Conservation (phyloP, 2,888 invertebrate species). For the Diabrotica balteata region DNA sequence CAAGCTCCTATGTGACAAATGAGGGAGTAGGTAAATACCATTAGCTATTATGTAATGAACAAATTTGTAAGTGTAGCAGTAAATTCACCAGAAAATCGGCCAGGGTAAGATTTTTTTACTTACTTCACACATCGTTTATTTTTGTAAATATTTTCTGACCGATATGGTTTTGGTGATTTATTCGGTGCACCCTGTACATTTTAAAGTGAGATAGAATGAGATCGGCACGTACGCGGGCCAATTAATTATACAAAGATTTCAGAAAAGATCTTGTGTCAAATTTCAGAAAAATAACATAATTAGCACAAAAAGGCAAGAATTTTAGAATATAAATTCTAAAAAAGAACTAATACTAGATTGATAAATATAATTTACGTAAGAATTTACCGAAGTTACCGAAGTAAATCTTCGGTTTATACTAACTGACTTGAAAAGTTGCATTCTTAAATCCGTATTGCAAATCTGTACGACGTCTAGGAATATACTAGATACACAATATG, state of each 20-base stretch:
- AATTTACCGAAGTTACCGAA: too few species aligned
- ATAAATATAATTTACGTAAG: too few species aligned
- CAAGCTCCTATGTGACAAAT: slow-evolving; percentile 45
- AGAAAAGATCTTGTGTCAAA: slow-evolving; percentile 17
- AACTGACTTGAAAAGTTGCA: too few species aligned
- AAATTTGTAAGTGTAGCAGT: slow-evolving; percentile 36
- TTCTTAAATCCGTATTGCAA: too few species aligned
- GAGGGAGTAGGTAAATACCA: slow-evolving; percentile 37
- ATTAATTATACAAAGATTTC: slow-evolving; percentile 38
- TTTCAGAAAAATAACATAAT: not conserved
- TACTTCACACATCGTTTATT: slow-evolving; percentile 9
- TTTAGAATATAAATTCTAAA: too few species aligned
- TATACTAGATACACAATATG: not conserved
- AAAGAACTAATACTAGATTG: too few species aligned
- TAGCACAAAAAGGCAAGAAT: too few species aligned
- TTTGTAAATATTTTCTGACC: slow-evolving; percentile 11
- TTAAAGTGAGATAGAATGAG: slow-evolving; percentile 53
- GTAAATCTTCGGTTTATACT: too few species aligned
- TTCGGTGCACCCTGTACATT: slow-evolving; percentile 38
- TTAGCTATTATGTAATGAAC: slow-evolving; percentile 47
- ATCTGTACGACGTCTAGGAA: too few species aligned
- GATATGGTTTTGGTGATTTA: slow-evolving; percentile 19
- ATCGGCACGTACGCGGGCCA: slow-evolving; percentile 48
- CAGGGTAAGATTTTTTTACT: slow-evolving; percentile 7
- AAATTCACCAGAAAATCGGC: slow-evolving; percentile 12